Evolutionary conservation across 2,888 invertebrate species (phyloP), one percentile per base, ranked within the genome.

Genomic region (Pyrocoelia pectoralis): DNA sequence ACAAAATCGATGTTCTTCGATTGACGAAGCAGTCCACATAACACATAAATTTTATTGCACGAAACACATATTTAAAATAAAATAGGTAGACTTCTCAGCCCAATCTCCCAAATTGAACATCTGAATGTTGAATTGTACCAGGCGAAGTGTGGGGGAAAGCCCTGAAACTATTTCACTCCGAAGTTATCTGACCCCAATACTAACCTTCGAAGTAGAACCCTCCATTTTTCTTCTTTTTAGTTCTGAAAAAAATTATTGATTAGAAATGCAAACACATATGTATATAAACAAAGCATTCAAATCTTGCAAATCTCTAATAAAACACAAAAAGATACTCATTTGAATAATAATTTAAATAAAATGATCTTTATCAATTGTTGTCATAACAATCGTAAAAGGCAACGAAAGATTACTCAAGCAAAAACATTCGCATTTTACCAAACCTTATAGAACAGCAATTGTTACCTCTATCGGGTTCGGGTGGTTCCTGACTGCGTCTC

Each of bases 161-260:
- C 80, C 80, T 80, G 77, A 80, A 80, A 80, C 59, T 64, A 64
- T 78, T 77, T 75, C 64, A 79, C 78, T 76, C 75, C 79, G 79
- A 72, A 78, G 81, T 78, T 82, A 81, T 77, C 80, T 79, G 83
- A 86, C 84, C 82, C 84, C 85, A 84, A 89, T 90, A 90, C 90
- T 89, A 88, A 93, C 93, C 92, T 93, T 94, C 85, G 90, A 87
- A 81, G 87, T 87, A 77, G 87, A 84, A 82, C 83, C 85, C 82
- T 94, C 94, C 83, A 93, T 81, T 88, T 93, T 94, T 84, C 93
- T 89, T 83, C 94, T 87, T 85, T 94, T 94, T 76, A 88, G 85
- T 83, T 93, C 94, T 89, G 84, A 15, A 70, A 71, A 54, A 68
- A 63, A 10, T 15, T 38, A 53, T 51, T 28, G n/a, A n/a, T n/a